A percentile compares a stretch with the other conserved stretches of the same genome.
phyloP scores from a whole-genome alignment of 2,888 invertebrate genomes.

The Mylabris sibirica region DNA sequence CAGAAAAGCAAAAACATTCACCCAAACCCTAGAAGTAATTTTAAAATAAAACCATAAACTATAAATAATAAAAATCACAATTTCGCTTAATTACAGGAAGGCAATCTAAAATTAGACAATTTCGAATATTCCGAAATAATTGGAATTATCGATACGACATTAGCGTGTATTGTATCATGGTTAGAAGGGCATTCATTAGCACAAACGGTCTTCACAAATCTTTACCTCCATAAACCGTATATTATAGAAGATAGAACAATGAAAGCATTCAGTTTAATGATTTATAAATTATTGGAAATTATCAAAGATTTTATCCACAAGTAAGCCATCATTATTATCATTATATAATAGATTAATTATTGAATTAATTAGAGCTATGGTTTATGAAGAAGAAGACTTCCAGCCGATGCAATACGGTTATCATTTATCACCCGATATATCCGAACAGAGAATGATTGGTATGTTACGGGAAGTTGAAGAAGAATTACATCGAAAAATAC shows the following conservation, averaged over 20 bases:
- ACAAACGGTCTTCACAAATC: conserved; percentile 96
- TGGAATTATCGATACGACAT: conserved; percentile 92
- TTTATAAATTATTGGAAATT: conserved; percentile 88
- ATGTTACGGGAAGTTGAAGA: conserved; percentile 92
- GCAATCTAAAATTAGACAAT: conserved; percentile 78
- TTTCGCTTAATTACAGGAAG: conserved; percentile 66
- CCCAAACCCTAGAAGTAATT: conserved; percentile 81
- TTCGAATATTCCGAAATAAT: conserved; percentile 83
- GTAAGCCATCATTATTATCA: conserved; percentile 61
- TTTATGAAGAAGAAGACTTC: conserved; percentile 96
- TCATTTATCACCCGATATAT: conserved; percentile 80
- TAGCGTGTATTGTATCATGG: conserved; percentile 96
- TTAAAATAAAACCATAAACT: neutral
- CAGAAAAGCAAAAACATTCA: conserved; percentile 84
- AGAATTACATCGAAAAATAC: conserved; percentile 77
- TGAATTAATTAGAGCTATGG: conserved; percentile 70
- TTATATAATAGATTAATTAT: conserved; percentile 13
- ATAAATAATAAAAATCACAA: conserved; percentile 15
- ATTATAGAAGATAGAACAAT: conserved; percentile 82
- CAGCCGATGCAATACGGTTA: conserved; percentile 93
- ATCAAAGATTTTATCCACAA: conserved; percentile 89
- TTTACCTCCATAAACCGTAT: conserved; percentile 92
- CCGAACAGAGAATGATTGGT: conserved; percentile 80
- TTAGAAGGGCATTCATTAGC: conserved; percentile 95
- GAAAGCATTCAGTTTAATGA: conserved; percentile 84